Conservation (phyloP, 2,113 vertebrate species). For the Xenotilapia caudafasciata region DNA sequence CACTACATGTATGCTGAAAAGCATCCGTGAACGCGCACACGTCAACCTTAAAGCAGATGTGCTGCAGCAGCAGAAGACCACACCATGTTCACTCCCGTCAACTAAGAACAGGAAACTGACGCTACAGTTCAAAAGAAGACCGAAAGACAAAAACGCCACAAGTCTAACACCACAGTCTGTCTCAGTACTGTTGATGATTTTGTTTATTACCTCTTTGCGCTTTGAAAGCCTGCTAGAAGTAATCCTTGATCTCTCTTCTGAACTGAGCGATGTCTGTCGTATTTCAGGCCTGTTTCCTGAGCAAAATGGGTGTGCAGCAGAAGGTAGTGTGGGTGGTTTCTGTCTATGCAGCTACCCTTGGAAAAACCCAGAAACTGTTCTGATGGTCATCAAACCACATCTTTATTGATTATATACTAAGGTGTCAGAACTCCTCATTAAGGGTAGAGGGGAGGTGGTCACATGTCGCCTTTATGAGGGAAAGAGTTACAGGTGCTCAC, state of each 20-base stretch:
- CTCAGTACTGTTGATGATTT: neutral
- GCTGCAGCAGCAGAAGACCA: neutral
- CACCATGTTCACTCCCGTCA: neutral
- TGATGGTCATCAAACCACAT: neutral
- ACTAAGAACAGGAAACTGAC: neutral
- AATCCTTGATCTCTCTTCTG: neutral
- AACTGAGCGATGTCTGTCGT: neutral
- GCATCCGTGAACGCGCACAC: fast-evolving
- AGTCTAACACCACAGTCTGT: neutral
- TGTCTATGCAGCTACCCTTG: neutral
- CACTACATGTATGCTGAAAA: neutral
- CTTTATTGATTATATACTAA: neutral
- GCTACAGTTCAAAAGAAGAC: neutral
- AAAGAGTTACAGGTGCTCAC: neutral
- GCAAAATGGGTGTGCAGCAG: neutral
- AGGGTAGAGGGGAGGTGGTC: neutral
- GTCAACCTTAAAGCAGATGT: neutral
- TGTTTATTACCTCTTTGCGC: neutral
- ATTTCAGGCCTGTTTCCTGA: neutral
- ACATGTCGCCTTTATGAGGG: neutral
- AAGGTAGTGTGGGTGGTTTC: neutral
- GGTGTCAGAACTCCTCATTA: neutral
- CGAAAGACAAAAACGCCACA: neutral
- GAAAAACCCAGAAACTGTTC: neutral
- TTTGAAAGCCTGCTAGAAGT: neutral